A percentile compares a stretch with the other conserved stretches of the same genome.
phyloP scores from a whole-genome alignment of 2,113 vertebrate genomes.

The Oryctolagus cuniculus region DNA sequence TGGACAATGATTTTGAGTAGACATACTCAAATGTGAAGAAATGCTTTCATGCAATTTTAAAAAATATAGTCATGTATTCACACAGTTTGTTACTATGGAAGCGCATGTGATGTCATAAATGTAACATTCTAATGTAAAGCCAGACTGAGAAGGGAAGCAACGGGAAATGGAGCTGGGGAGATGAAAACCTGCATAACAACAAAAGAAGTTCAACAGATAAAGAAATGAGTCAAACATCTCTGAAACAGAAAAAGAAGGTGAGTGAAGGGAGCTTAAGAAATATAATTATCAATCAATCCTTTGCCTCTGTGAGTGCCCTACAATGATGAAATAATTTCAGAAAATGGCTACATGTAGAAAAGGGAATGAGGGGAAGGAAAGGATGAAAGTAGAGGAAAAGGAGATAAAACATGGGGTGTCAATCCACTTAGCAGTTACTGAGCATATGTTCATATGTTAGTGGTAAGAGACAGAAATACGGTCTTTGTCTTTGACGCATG shows the following conservation, averaged over 20 bases:
- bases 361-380: neutral
- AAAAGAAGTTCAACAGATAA: slow-evolving; percentile 33
- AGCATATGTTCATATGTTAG: neutral
- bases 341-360: neutral
- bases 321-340: slow-evolving; percentile 8
- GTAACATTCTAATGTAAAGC: slow-evolving; percentile 64
- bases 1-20: neutral
- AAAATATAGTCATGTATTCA: neutral
- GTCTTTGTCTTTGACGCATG: neutral
- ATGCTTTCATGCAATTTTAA: neutral
- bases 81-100: slow-evolving; percentile 40
- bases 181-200: slow-evolving; percentile 62
- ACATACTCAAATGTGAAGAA: neutral
- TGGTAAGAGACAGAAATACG: slow-evolving; percentile 21
- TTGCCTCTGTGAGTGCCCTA: slow-evolving; percentile 1
- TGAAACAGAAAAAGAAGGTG: slow-evolving; percentile 78
- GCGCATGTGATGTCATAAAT: slow-evolving; percentile 61
- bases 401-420: neutral
- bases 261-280: slow-evolving; percentile 43
- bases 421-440: neutral
- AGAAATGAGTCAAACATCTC: slow-evolving; percentile 79
- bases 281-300: neutral
- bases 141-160: slow-evolving; percentile 17
- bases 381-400: neutral
- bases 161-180: slow-evolving; percentile 66